Percentiles rank a stretch among this genome's conserved stretches.
Evolutionary conservation across 2,888 invertebrate species (phyloP).

Genomic region (Gerosis bhagava): DNA sequence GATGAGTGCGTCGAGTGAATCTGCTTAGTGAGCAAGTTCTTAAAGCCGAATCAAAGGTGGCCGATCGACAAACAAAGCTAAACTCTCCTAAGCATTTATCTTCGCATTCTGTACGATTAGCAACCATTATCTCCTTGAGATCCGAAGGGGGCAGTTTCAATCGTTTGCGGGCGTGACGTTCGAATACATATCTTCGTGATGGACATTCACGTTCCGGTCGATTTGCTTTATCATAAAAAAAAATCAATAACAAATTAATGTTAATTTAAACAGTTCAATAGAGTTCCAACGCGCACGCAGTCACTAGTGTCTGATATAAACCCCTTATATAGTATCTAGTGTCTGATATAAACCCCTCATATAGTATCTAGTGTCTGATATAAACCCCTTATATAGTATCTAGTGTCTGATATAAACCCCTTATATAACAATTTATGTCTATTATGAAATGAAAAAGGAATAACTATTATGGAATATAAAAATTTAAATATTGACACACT

Average conservation of each 20-base stretch:
- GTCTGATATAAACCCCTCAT: no score
- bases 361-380: no score
- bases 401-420: no score
- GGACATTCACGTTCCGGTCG: slow-evolving; percentile 95
- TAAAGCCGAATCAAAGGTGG: slow-evolving; percentile 90
- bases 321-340: no score
- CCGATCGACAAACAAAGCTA: slow-evolving; percentile 94
- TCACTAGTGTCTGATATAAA: no score
- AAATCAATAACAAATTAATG: no score
- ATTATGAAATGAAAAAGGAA: no score
- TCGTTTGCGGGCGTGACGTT: slow-evolving; percentile 92
- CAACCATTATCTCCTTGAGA: slow-evolving; percentile 92
- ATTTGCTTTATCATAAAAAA: slow-evolving; percentile 72
- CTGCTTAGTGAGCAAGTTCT: slow-evolving; percentile 91
- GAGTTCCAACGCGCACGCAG: no score
- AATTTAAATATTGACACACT: slow-evolving; percentile 21
- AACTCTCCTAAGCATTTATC: slow-evolving; percentile 95
- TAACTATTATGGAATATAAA: slow-evolving; percentile 2
- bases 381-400: no score
- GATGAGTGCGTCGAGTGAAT: slow-evolving; percentile 93
- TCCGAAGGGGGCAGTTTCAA: slow-evolving; percentile 91
- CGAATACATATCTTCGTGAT: slow-evolving; percentile 93
- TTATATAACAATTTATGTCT: no score
- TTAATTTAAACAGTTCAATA: no score
- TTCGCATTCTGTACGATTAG: slow-evolving; percentile 94